Percentiles rank a stretch among this genome's conserved stretches.
Conservation (phyloP, 1,140 invertebrate species). For the Oryctes rhinoceros region DNA sequence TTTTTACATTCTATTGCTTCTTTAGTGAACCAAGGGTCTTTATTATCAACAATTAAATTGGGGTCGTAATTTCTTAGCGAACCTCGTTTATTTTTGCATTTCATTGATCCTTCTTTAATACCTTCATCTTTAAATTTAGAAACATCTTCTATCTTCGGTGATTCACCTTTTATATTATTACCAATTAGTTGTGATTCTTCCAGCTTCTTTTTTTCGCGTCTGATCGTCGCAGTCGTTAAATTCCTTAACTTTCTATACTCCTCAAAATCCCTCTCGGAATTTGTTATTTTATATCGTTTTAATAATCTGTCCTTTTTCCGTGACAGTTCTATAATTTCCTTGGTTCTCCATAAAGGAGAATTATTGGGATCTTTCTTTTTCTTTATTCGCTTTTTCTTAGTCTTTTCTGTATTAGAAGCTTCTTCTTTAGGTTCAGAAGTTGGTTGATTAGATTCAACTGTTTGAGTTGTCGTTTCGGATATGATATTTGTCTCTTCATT, state of each 20-base stretch:
- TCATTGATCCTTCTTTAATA: no score
- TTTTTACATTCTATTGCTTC: background rate
- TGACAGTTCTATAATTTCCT: background rate
- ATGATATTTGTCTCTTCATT: background rate
- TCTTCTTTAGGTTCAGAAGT: background rate
- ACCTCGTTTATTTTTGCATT: background rate
- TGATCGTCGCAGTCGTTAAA: background rate
- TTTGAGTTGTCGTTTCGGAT: background rate
- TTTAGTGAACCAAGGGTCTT: no score
- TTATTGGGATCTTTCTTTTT: background rate
- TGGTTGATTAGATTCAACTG: no score
- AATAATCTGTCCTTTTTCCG: background rate
- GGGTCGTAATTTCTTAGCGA: no score
- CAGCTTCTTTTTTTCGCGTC: constrained; percentile 20
- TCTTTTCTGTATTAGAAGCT: background rate
- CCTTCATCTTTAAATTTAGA: background rate
- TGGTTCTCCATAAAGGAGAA: constrained; percentile 6
- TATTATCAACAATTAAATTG: no score
- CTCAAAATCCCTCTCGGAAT: background rate
- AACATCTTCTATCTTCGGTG: background rate
- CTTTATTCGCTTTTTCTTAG: background rate
- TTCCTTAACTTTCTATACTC: background rate
- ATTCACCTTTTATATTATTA: background rate
- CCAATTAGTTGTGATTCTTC: background rate
- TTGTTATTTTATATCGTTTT: background rate